Evolutionary conservation across 2,888 invertebrate species (phyloP), one percentile per base, ranked within the genome.

Genomic region (Podotricha telesiphe): DNA sequence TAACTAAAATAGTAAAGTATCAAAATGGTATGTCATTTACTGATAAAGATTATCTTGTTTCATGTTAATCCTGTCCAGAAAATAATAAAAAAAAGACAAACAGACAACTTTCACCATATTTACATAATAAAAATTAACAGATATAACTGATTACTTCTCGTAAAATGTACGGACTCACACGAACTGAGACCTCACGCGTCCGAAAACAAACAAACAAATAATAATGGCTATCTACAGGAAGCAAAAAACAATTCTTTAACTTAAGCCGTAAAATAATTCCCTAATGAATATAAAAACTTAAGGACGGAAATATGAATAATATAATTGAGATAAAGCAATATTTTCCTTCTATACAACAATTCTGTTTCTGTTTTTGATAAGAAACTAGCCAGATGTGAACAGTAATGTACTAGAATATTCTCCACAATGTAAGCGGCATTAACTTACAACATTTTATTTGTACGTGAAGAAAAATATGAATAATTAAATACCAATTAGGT

Each of bases 341-440:
- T 90, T 89, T 89, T 89, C 86, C 88, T 91, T 91, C 83, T 81
- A 80, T 85, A 83, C 80, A 85, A 85, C 84, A 82, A 82, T 83
- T 84, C 79, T 82, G 87, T 84, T 85, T 84, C 84, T 86, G 84
- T 72, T 75, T 68, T 75, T 75, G 89, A 90, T 89, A 91, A 91
- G 89, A 86, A 86, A 81, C 80, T 72, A 73, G 76, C 86, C 91
- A 91, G 89, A 91, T 91, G 91, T 82, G 77, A 78, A 76, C 78
- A 79, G 79, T 79, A 79, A 77, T 76, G 71, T 67, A 53, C 37
- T 50, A 15, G 11, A 48, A n/a, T 59, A 42, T 58, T 77, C 75
- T 70, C 37, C 71, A 80, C 79, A 77, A n/a, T 50, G 82, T 58
- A 70, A 76, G 75, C 77, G 71, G 15, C 53, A 1, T 0, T 4